These are phyloP conservation scores for Apamea epomidion DNA, from an alignment of 2,888 invertebrate genomes.

Conservation along the genomic window DNA sequence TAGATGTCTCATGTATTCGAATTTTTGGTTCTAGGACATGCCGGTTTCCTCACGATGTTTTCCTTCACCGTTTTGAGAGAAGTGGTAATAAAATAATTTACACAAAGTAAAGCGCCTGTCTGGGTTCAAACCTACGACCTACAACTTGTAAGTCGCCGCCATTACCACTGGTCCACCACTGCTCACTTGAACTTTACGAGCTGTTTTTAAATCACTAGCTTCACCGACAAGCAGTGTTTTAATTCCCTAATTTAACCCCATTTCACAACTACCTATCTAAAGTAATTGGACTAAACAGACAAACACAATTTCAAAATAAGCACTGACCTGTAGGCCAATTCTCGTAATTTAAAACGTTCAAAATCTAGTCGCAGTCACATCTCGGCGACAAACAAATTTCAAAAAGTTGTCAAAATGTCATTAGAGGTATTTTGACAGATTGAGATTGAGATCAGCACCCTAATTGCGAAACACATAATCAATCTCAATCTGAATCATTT, in stretches of 20 bases:
- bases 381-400: too few relatives aligned
- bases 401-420: too few relatives aligned
- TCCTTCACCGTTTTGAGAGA: neutral
- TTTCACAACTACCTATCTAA: neutral
- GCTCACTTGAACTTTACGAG: neutral
- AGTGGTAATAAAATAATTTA: neutral
- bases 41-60: neutral
- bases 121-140: neutral
- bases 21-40: neutral
- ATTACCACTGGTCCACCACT: neutral
- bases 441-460: too few relatives aligned
- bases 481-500: too few relatives aligned
- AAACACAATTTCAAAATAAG: slow-evolving; percentile 8
- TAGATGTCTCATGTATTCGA: neutral
- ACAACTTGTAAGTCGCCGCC: neutral
- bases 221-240: neutral
- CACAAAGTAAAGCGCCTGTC: neutral
- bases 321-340: too few relatives aligned
- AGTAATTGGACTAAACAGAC: neutral
- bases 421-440: too few relatives aligned
- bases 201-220: neutral
- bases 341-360: too few relatives aligned
- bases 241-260: neutral
- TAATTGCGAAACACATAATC: too few relatives aligned
- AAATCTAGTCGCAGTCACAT: too few relatives aligned